phyloP scores from a whole-genome alignment of 2,113 vertebrate species.

The Nansenia antarctica region DNA sequence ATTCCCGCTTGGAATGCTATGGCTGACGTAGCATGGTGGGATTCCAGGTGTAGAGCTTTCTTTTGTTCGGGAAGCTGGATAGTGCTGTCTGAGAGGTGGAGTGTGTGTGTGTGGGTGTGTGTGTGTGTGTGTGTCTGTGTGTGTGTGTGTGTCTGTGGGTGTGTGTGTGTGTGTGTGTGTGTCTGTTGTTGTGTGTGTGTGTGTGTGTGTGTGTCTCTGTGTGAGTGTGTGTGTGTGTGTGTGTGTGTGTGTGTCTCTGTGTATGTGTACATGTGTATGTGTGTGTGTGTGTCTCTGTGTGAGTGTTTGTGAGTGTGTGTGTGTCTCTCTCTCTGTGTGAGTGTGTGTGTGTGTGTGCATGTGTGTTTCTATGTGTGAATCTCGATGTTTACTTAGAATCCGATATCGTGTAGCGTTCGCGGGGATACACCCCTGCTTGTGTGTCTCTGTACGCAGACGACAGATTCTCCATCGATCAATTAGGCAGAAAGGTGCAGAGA shows the following conservation, averaged over 20 bases:
- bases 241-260: neutral
- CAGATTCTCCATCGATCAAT: slow-evolving; percentile 28
- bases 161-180: slow-evolving; percentile 2
- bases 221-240: neutral
- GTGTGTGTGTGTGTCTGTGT: neutral
- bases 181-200: neutral
- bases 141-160: neutral
- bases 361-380: too few species aligned
- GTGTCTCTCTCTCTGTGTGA: neutral
- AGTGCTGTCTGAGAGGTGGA: slow-evolving; percentile 16
- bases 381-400: too few species aligned
- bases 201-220: neutral
- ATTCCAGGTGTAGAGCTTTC: slow-evolving; percentile 69
- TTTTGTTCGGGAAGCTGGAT: slow-evolving; percentile 23
- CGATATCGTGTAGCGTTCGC: too few species aligned
- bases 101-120: neutral
- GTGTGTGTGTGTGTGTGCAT: neutral
- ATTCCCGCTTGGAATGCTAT: slow-evolving; percentile 57
- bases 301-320: neutral
- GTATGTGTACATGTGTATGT: neutral
- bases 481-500: slow-evolving; percentile 40
- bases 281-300: too few species aligned
- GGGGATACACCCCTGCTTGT: too few species aligned
- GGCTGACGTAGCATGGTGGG: slow-evolving; percentile 62
- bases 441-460: slow-evolving; percentile 10